phyloP scores from a whole-genome alignment of 2,888 invertebrate genomes.

The Orchesella flavescens region DNA sequence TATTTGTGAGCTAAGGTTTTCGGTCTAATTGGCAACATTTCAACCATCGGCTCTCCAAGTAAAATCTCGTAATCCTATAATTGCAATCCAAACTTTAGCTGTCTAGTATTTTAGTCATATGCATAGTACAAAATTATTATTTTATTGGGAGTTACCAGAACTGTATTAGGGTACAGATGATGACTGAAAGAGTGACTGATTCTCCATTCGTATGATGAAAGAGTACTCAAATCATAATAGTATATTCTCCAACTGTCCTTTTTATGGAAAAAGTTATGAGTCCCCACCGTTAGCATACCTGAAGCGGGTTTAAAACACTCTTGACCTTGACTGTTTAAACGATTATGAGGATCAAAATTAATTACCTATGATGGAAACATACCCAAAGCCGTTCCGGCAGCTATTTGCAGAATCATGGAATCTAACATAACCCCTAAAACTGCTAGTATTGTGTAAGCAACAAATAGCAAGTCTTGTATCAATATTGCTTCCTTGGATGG shows the following conservation, averaged over 20 bases:
- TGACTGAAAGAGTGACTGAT: conserved; percentile 85
- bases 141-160: conserved; percentile 78
- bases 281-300: conserved; percentile 78
- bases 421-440: conserved; percentile 73
- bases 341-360: no score
- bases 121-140: no score
- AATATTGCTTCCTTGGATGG: conserved; percentile 59
- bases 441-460: conserved; percentile 53
- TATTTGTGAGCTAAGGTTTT: conserved; percentile 60
- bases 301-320: no score
- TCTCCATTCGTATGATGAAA: conserved; percentile 83
- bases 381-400: conserved; percentile 78
- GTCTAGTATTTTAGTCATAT: not conserved
- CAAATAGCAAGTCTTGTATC: conserved; percentile 67
- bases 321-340: no score
- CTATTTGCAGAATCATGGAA: conserved; percentile 74
- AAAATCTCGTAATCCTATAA: conserved; percentile 62
- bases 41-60: conserved; percentile 60
- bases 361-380: no score
- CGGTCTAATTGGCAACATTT: conserved; percentile 51
- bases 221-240: conserved; percentile 81
- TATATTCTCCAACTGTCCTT: conserved; percentile 86
- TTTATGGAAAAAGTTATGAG: conserved; percentile 86
- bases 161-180: conserved; percentile 85
- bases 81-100: no score